A percentile compares a stretch with the other conserved stretches of the same genome.
phyloP scores from a whole-genome alignment of 2,888 invertebrate genomes.

The Rambutsinella grinnellia region DNA sequence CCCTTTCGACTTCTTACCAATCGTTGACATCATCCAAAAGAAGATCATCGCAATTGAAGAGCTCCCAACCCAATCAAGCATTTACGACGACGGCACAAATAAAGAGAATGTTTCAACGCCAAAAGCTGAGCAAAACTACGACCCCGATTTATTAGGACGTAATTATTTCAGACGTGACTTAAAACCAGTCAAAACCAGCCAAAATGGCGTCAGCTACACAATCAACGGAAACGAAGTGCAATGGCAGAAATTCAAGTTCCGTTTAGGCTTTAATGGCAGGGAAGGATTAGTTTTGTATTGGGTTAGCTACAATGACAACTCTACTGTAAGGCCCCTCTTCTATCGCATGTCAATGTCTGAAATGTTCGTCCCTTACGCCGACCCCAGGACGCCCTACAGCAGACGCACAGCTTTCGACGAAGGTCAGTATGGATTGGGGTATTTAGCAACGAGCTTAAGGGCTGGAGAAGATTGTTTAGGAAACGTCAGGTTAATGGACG shows the following conservation, averaged over 20 bases:
- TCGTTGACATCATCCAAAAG: constrained; percentile 47
- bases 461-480: background rate
- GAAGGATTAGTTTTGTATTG: constrained; percentile 58
- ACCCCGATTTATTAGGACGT: constrained; percentile 22
- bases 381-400: background rate
- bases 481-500: background rate
- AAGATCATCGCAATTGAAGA: constrained; percentile 53
- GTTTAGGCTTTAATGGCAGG: constrained; percentile 52
- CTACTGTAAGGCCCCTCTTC: constrained; percentile 40
- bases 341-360: constrained; percentile 17
- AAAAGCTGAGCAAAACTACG: constrained; percentile 39
- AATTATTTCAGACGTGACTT: constrained; percentile 15
- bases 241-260: constrained; percentile 20
- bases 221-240: constrained; percentile 20
- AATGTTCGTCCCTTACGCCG: constrained; percentile 53
- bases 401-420: background rate
- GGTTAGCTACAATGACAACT: constrained; percentile 54
- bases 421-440: background rate
- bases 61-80: constrained; percentile 45
- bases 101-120: constrained; percentile 30
- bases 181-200: constrained; percentile 18
- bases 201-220: constrained; percentile 14
- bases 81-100: background rate
- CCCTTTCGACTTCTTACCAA: constrained; percentile 57
- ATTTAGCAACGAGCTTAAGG: background rate